Evolutionary conservation across 2,797 vertebrate species (phyloP).

Genomic region (Chromobotia macracanthus): DNA sequence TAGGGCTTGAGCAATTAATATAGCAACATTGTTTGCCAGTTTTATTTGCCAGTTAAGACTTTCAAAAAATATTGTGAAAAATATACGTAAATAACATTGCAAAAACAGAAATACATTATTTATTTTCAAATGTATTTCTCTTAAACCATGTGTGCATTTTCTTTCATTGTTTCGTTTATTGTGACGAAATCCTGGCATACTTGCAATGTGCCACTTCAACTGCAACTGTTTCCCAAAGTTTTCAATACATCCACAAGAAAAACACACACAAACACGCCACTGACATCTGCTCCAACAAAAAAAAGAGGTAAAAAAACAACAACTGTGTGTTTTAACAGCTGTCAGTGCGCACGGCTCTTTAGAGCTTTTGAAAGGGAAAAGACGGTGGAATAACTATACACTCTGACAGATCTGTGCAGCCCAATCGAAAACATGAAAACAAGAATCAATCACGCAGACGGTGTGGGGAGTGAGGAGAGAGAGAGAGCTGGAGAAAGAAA

Average conservation of each 20-base stretch:
- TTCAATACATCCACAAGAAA: slow-evolving; percentile 61
- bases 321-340: slow-evolving; percentile 68
- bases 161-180: slow-evolving; percentile 28
- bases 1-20: neutral
- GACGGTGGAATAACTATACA: slow-evolving; percentile 58
- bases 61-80: neutral
- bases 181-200: slow-evolving; percentile 50
- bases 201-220: slow-evolving; percentile 45
- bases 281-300: slow-evolving; percentile 64
- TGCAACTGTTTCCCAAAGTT: slow-evolving; percentile 57
- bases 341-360: slow-evolving; percentile 62
- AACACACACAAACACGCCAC: slow-evolving; percentile 58
- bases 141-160: neutral
- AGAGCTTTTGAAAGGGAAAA: slow-evolving; percentile 57
- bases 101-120: neutral
- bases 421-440: slow-evolving; percentile 62
- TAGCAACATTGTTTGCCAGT: neutral
- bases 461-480: slow-evolving; percentile 42
- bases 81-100: neutral
- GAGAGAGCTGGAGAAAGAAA: slow-evolving; percentile 42
- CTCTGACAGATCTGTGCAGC: slow-evolving; percentile 59
- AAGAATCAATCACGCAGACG: slow-evolving; percentile 59
- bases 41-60: neutral
- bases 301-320: slow-evolving; percentile 33
- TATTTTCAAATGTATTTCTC: neutral